phyloP scores from a whole-genome alignment of 2,113 vertebrate species.

The Salvelinus namaycush region DNA sequence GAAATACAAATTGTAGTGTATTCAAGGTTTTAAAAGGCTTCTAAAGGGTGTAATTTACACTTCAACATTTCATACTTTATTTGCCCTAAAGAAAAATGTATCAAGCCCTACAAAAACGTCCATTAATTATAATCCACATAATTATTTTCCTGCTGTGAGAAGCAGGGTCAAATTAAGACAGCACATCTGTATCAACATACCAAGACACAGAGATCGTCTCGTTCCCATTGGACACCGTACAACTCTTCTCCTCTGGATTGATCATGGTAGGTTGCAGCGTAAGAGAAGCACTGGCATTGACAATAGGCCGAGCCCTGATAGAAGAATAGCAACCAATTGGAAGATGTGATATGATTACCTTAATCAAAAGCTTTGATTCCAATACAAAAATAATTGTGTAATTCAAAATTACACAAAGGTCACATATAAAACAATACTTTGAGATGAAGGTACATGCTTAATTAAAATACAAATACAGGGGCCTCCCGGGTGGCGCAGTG shows the following conservation, averaged over 20 bases:
- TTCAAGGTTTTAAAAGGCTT: too few species aligned
- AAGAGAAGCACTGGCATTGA: constrained; percentile 80
- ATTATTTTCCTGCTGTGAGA: too few species aligned
- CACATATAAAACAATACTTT: neutral
- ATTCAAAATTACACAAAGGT: neutral
- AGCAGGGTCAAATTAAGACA: neutral
- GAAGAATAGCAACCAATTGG: neutral
- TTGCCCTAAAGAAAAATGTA: too few species aligned
- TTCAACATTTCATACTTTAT: too few species aligned
- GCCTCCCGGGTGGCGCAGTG: too few species aligned
- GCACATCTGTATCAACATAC: constrained; percentile 59
- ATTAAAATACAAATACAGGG: too few species aligned
- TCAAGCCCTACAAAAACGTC: too few species aligned
- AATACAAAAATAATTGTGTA: neutral
- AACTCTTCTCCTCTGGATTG: constrained; percentile 87
- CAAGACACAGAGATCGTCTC: constrained; percentile 76
- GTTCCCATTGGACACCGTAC: constrained; percentile 58
- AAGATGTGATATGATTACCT: neutral
- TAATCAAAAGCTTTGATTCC: too few species aligned
- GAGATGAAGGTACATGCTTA: too few species aligned
- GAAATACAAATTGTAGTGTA: too few species aligned
- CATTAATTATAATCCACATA: too few species aligned
- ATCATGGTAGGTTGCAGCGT: constrained; percentile 85
- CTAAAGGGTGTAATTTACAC: too few species aligned
- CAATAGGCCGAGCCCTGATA: constrained; percentile 86